These are phyloP conservation scores for Hetaerina americana DNA, from an alignment of 1,140 invertebrate genomes.

Conservation along the genomic window DNA sequence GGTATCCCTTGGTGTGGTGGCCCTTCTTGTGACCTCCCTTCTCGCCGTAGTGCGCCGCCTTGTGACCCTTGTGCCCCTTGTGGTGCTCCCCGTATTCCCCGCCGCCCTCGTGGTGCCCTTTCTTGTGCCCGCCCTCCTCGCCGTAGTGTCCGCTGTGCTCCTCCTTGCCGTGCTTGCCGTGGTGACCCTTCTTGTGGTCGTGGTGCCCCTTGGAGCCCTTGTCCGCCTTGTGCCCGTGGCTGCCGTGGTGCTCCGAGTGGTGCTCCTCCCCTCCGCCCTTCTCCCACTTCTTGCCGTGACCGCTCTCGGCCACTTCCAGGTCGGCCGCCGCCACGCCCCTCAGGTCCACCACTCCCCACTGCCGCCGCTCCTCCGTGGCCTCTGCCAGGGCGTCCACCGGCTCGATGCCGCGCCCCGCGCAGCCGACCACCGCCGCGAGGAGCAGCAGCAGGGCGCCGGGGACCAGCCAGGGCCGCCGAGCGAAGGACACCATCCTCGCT, in stretches of 20 bases:
- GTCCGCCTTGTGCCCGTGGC: constrained; percentile 9
- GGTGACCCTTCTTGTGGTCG: constrained; percentile 50
- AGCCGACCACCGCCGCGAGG: not conserved
- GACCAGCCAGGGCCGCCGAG: not conserved
- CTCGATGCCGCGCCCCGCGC: constrained; percentile 5
- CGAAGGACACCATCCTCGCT: not conserved
- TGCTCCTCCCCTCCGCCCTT: constrained; percentile 15
- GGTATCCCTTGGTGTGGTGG: constrained; percentile 10
- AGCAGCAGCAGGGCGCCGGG: not conserved
- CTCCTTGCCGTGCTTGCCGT: constrained; percentile 57
- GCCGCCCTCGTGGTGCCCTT: constrained; percentile 55
- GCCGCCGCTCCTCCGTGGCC: constrained; percentile 18
- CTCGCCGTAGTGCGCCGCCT: constrained; percentile 1
- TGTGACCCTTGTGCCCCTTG: constrained; percentile 36
- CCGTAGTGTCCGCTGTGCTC: constrained; percentile 54
- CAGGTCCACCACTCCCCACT: constrained; percentile 27
- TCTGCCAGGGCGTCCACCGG: constrained; percentile 20
- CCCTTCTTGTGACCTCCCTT: constrained; percentile 8
- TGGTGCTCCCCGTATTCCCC: constrained; percentile 54
- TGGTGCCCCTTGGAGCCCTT: constrained; percentile 36
- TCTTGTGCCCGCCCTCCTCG: constrained; percentile 58
- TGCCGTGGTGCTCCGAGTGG: constrained; percentile 14
- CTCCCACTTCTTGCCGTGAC: not conserved
- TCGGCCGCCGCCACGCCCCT: constrained; percentile 26
- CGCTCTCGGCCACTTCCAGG: constrained; percentile 1